Base-by-base conservation (phyloP, 2,113 vertebrate species). In the Pimephales promelas region DNA sequence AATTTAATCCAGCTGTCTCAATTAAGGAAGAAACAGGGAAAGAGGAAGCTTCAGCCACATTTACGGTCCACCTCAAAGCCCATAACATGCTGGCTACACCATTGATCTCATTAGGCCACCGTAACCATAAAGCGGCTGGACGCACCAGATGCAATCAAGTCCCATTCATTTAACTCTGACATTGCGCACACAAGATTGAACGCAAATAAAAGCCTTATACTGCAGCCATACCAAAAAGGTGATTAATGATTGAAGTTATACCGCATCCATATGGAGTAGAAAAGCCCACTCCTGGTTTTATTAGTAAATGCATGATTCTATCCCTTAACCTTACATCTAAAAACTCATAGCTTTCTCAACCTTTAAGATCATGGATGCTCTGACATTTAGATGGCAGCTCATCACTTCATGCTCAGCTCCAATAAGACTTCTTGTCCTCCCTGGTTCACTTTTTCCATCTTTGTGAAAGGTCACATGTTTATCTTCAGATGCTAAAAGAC, bases 21-120 rank as follows among this genome's bases (percentile, higher is more conserved):
- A 84, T 87, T 90, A 87, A 86, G 83, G 80, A 79, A 56, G 68
- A 70, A 87, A 75, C 31, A 74, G 68, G 2, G 57, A 82, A 77
- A 82, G 64, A 90, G 89, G 86, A 91, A 88, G 85, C 86, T 72
- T 40, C 86, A 47, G 79, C 73, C 84, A 87, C 64, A 61, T 91
- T 91, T 88, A 89, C 86, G 83, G 85, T 81, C 84, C 80, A 66
- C 66, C 59, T 81, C 80, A 89, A 90, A 88, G 75, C 79, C 82
- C 81, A 84, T 83, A 81, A 86, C 78, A 86, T 36, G 75, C 73
- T 78, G 85, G 68, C 76, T 57, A 77, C 85, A 85, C 64, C 61
- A 85, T 87, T 87, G 49, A 85, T 91, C 90, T 77, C 80, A 86
- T 90, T 86, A 90, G 89, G 79, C 77, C 79, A 84, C 68, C 77